Evolutionary conservation across 1,140 invertebrate genomes (phyloP), one percentile per base, ranked within the genome.

Genomic region (Linepithema humile): DNA sequence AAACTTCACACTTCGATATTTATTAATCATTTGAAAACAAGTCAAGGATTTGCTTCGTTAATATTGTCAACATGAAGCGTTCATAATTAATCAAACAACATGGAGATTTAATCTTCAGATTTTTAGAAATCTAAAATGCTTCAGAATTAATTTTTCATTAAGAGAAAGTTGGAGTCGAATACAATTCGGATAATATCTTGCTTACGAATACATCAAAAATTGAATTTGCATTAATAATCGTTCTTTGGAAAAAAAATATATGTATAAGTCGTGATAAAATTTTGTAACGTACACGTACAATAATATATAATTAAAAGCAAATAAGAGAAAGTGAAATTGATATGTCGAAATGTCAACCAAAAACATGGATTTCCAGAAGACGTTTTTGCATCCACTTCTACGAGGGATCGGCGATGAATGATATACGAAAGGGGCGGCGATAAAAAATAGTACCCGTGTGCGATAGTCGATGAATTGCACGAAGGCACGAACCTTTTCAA

Each of bases 341-440:
- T 32, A 45, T 35, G 26, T 53, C 45, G 65, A 85, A 87, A 72
- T 87, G 75, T 85, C 85, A 82, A 55, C 40, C 6, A 3, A 72
- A 43, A 43, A 32, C 32, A 10, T 57, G 62, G 7, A 75, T 85
- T 74, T 86, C 15, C 59, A 40, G 0, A 48, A 5, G 43, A 35
- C 7, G 10, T 38, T 62, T 73, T n/a, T 48, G 35, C 45, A 64
- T 38, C 12, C 23, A 20, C 15, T 35, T 55, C n/a, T 26, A 7
- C 40, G 29, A 15, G 26, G 15, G 20, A 9, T 65, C 73, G 40
- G 4, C 12, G n/a, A 38, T 15, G 35, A 38, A 69, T 53, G 26
- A 82, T 57, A 72, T 59, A 40, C 20, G 60, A 65, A 4, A n/a
- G 29, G 43, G 74, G 74, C 74, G 74, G 48, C 4, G 35, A 69